Evolutionary conservation across 2,888 invertebrate species (phyloP).

Genomic region (Tortrix viridana): DNA sequence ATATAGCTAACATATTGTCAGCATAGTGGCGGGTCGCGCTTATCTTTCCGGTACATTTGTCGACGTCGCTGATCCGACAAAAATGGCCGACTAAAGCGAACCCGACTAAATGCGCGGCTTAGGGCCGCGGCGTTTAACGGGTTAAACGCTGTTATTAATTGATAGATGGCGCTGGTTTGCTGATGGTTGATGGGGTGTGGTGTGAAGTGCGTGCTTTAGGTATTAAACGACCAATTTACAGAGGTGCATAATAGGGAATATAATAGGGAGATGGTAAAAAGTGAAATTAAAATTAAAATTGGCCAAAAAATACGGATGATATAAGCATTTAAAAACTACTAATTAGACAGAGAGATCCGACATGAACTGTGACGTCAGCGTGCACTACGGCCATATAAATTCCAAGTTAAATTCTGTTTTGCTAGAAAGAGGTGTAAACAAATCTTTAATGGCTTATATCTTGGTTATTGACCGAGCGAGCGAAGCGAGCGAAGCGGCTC

Average conservation of each 20-base stretch:
- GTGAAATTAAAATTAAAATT: too few relatives aligned
- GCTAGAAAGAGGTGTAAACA: too few relatives aligned
- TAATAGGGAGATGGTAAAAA: too few relatives aligned
- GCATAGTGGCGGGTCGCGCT: slow-evolving; percentile 39
- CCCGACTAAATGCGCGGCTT: slow-evolving; percentile 13
- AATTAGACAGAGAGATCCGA: too few relatives aligned
- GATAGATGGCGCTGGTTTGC: slow-evolving; percentile 26
- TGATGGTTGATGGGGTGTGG: background rate
- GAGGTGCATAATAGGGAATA: background rate
- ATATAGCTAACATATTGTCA: slow-evolving; percentile 36
- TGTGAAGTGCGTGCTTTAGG: background rate
- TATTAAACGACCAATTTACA: background rate
- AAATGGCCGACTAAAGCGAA: slow-evolving; percentile 46
- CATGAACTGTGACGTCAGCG: too few relatives aligned
- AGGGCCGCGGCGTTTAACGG: slow-evolving; percentile 17
- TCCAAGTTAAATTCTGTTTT: too few relatives aligned
- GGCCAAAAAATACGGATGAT: too few relatives aligned
- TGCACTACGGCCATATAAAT: too few relatives aligned
- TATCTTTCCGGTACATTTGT: slow-evolving; percentile 68
- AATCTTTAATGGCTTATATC: too few relatives aligned
- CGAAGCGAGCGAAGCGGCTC: too few relatives aligned
- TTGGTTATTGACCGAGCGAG: too few relatives aligned
- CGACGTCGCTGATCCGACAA: slow-evolving; percentile 57
- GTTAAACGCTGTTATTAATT: slow-evolving; percentile 33
- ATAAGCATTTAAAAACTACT: too few relatives aligned